Base-by-base conservation (phyloP, 1,140 invertebrate species). In the Heliconius congener region DNA sequence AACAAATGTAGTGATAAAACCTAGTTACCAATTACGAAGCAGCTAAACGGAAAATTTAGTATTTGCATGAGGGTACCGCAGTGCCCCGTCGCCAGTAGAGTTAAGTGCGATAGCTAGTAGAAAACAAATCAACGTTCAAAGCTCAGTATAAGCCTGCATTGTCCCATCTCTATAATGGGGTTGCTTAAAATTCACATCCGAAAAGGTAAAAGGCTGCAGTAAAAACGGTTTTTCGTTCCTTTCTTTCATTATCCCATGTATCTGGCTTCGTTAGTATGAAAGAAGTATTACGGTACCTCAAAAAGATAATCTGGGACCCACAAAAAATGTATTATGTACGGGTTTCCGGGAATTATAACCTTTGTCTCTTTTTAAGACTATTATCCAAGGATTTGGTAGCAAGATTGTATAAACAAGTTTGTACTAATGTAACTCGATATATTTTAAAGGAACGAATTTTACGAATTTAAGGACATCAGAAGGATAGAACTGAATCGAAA, bases 361-460 rank as follows among this genome's bases (percentile, higher is more conserved):
- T 79, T 82, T 82, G 81, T 82, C 71, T 77, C 79, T 77, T 79
- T 82, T 76, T 82, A 73, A 71, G 73, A 81, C 79, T 46, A 78
- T 74, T 81, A 75, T 75, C 70, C 55, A 23, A n/a, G 77, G 73
- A 82, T 79, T 79, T 78, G 42, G 52, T 79, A 77, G 39, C 72
- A 76, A 71, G 70, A 76, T 75, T 70, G 74, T 73, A 81, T 72
- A 73, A 78, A 78, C 72, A 77, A 23, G 19, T 18, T 18, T 11
- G 18, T 78, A 78, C 72, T 50, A 81, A 2, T 50, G 46, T 13
- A 74, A 34, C 76, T 81, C 80, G 80, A 81, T 23, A 19, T 52
- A 52, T 52, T 52, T 52, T 52, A 16, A 46, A 46, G 42, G 42
- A 46, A 46, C 42, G 50, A 52, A 52, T 8, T 52, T 19, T 19